Conservation (phyloP, 2,888 invertebrate genomes). For the Tenthredo scrophulariae region DNA sequence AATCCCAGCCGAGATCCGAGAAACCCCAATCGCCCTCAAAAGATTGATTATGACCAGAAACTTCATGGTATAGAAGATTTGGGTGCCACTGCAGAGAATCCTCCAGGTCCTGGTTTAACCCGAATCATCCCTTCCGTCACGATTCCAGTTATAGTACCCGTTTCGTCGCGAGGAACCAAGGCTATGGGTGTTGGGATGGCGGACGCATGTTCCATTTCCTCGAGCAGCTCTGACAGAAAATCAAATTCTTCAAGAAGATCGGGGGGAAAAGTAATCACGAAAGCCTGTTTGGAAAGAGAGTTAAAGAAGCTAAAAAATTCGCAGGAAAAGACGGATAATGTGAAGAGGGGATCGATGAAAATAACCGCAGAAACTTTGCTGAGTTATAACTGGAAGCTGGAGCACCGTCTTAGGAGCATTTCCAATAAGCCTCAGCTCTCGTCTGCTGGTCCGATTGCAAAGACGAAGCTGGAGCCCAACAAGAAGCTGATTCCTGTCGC, state of each 20-base stretch:
- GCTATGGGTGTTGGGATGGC: conserved; percentile 55
- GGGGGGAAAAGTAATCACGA: not conserved
- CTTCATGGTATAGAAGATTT: conserved; percentile 54
- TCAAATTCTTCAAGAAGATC: conserved; percentile 13
- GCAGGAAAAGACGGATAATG: conserved; percentile 19
- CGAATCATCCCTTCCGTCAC: conserved; percentile 54
- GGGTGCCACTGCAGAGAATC: conserved; percentile 30
- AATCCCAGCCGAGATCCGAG: conserved; percentile 31
- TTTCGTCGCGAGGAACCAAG: conserved; percentile 55
- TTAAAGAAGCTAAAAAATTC: not conserved
- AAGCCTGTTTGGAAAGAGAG: conserved; percentile 8
- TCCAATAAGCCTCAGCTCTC: conserved; percentile 55
- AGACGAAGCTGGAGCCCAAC: conserved; percentile 32
- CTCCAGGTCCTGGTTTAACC: conserved; percentile 50
- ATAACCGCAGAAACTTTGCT: conserved; percentile 55
- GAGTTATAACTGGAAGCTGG: conserved; percentile 62
- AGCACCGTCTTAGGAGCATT: conserved; percentile 60
- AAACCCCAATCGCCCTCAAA: conserved; percentile 28
- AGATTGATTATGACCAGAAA: conserved; percentile 31
- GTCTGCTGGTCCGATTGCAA: conserved; percentile 10
- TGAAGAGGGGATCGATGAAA: conserved; percentile 50
- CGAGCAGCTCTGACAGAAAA: not conserved
- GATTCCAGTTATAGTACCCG: conserved; percentile 54
- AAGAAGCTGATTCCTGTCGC: conserved; percentile 44
- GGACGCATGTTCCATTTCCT: not conserved